A percentile compares a stretch with the other conserved stretches of the same genome.
Conservation (phyloP, 2,113 vertebrate species). For the Chitala chitala region DNA sequence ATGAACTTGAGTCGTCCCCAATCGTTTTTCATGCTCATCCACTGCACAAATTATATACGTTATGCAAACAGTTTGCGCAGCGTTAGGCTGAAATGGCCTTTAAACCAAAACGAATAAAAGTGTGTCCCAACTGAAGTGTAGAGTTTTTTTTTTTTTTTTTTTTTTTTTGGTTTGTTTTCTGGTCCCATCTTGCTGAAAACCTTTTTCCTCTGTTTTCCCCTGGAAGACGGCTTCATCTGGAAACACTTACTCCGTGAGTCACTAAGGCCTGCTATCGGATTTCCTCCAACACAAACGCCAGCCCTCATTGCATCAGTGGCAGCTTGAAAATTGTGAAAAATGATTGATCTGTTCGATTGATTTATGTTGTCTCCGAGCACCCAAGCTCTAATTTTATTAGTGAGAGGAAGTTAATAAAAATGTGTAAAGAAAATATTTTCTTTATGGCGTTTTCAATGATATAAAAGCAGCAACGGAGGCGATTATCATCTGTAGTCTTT, state of each 20-base stretch:
- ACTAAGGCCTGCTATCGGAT: constrained; percentile 59
- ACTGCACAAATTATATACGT: constrained; percentile 29
- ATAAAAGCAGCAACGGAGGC: neutral
- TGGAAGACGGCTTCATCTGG: constrained; percentile 64
- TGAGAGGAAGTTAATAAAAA: neutral
- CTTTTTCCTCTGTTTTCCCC: constrained; percentile 38
- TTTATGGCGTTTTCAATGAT: neutral
- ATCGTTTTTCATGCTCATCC: constrained; percentile 24
- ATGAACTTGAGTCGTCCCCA: constrained; percentile 22
- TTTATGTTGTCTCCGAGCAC: constrained; percentile 7
- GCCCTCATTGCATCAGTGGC: constrained; percentile 38
- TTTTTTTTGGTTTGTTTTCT: constrained; percentile 14
- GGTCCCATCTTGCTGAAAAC: constrained; percentile 36
- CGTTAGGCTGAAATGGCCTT: constrained; percentile 36
- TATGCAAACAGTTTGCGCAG: constrained; percentile 35
- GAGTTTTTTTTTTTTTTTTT: constrained; percentile 21
- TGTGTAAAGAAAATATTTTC: neutral
- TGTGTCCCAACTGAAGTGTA: constrained; percentile 32
- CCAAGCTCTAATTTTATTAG: neutral
- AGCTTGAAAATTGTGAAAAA: constrained; percentile 46
- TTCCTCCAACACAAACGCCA: constrained; percentile 57
- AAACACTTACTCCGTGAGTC: constrained; percentile 67
- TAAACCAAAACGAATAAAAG: constrained; percentile 47
- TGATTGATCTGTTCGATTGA: constrained; percentile 34
- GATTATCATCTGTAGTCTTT: neutral